Base-by-base conservation (phyloP, 2,888 invertebrate species). In the Spodoptera exigua region DNA sequence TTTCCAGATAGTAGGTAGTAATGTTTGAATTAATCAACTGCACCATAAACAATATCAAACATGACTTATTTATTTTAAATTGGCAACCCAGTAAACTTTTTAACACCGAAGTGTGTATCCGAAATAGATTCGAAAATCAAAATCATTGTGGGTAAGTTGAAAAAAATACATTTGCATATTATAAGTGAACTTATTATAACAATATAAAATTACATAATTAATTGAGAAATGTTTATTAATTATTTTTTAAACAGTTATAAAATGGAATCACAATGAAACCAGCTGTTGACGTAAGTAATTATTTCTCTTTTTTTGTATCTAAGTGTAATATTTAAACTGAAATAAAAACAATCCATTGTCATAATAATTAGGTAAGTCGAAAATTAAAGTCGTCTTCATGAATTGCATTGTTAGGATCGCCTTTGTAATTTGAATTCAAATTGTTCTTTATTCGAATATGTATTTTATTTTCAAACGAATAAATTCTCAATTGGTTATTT, bases 241-340 rank as follows among this genome's bases (percentile, higher is more conserved):
- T 12, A 44, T 12, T 32, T 7, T 32, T 17, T 16, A 14, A 12
- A 16, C 51, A 1, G 10, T 5, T 1, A 7, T 21, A 49, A 45
- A 41, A 73, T 76, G 74, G 65, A 21, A 35, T 51, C 17, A 74
- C 11, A 41, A 76, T 76, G 76, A 76, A 49, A 58, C 55, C 56
- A 7, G 34, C 76, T 16, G 63, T 71, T 41, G 76, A 76, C 66
- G 76, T 76, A 11, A 76, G 76, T 70, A 18, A 13, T 12, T n/a
- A 16, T 41, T 12, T 34, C 2, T 17, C 12, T 17, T 11, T 18
- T 18, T 41, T 18, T 27, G 7, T 27, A 27, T 27, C 7, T 9
- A 7, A 27, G 27, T 27, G 0, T 9, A 27, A 7, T 1, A 27
- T 5, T 27, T 9, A 27, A 27, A 27, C 9, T 27, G 7, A 27